Percentiles rank a stretch among this genome's conserved stretches.
These are phyloP conservation scores for Octomys mimax DNA, from an alignment of 2,797 vertebrate genomes.

Conservation along the genomic window DNA sequence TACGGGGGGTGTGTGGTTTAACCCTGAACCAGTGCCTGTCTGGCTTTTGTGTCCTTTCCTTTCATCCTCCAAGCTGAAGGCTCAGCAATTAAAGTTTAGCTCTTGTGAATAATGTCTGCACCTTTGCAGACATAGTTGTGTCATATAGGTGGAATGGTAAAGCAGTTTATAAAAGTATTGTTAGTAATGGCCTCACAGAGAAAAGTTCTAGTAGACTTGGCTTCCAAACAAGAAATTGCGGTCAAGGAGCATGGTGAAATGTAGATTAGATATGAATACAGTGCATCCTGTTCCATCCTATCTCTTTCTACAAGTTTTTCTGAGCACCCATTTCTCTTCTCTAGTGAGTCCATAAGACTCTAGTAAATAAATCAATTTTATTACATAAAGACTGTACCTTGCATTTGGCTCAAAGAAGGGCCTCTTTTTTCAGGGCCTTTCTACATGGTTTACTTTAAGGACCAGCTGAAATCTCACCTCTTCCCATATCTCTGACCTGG, in stretches of 20 bases:
- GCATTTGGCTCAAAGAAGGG: not conserved
- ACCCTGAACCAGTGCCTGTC: accelerated
- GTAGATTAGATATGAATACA: not conserved
- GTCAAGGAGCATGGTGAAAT: not conserved
- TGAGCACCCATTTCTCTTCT: not conserved
- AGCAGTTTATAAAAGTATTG: not conserved
- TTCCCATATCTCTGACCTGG: not conserved
- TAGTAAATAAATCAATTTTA: not conserved
- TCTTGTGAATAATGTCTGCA: not conserved
- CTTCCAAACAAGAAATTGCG: not conserved
- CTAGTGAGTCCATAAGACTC: not conserved
- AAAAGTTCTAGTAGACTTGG: not conserved
- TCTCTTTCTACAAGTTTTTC: not conserved
- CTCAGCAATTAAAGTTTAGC: not conserved
- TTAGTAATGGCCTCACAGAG: not conserved
- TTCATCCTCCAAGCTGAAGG: not conserved
- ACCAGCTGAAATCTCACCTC: not conserved
- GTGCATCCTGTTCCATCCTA: too few relatives aligned
- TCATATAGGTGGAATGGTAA: not conserved
- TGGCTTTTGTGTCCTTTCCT: not conserved
- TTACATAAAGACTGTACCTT: not conserved
- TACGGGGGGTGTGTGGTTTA: too few relatives aligned
- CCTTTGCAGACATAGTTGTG: not conserved
- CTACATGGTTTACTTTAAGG: not conserved
- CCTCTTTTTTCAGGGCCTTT: not conserved